phyloP scores from a whole-genome alignment of 1,140 invertebrate genomes.

The Drosophila oshimai region DNA sequence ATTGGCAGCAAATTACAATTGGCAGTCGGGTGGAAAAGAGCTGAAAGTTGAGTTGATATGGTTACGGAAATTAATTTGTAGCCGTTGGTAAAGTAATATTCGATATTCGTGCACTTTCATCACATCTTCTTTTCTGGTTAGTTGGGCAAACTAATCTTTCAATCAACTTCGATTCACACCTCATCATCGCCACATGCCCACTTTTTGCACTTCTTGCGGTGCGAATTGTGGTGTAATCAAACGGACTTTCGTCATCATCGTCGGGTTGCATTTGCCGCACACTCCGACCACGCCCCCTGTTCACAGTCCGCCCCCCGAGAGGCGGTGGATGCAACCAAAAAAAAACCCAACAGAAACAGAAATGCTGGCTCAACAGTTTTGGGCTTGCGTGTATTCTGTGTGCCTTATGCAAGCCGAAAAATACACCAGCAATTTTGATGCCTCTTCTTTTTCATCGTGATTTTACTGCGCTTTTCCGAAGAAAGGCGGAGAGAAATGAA shows the following conservation, averaged over 20 bases:
- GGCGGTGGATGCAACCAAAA: slow-evolving; percentile 4
- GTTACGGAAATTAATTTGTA: slow-evolving; percentile 31
- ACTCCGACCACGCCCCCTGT: slow-evolving; percentile 17
- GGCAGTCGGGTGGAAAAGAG: neutral
- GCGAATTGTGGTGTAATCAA: slow-evolving; percentile 7
- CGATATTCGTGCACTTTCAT: slow-evolving; percentile 9
- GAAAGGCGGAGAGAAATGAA: slow-evolving; percentile 28
- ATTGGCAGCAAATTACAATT: slow-evolving; percentile 39
- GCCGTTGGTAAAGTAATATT: slow-evolving; percentile 6
- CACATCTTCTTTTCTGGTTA: slow-evolving; percentile 7
- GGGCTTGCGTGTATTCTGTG: slow-evolving; percentile 54
- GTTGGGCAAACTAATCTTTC: slow-evolving; percentile 26
- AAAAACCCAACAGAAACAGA: slow-evolving; percentile 13
- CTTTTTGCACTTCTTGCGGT: slow-evolving; percentile 5
- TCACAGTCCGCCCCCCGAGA: slow-evolving; percentile 9
- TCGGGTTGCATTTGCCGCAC: slow-evolving; percentile 19
- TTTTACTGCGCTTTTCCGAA: slow-evolving; percentile 21
- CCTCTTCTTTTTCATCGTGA: slow-evolving; percentile 1
- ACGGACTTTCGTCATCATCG: slow-evolving; percentile 38
- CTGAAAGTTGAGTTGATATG: slow-evolving; percentile 33
- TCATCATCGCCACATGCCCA: slow-evolving; percentile 5
- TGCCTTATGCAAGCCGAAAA: slow-evolving; percentile 57
- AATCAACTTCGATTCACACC: slow-evolving; percentile 32
- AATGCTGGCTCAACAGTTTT: slow-evolving; percentile 31
- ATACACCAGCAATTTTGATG: slow-evolving; percentile 34